These are phyloP conservation scores for Oreonectes daqikongensis DNA, from an alignment of 2,797 vertebrate species.

Conservation along the genomic window DNA sequence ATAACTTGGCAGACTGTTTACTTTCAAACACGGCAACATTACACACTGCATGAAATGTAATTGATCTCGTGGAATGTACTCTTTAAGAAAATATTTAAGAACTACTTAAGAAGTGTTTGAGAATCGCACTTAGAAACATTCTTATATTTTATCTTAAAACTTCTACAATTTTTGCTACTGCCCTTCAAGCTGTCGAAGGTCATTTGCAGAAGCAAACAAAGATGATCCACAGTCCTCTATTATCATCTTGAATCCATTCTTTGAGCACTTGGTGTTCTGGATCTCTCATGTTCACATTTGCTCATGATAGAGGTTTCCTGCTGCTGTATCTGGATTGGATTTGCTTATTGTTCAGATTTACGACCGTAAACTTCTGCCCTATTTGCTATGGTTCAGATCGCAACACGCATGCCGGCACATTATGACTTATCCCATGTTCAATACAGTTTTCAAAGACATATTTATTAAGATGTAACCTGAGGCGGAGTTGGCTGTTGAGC, in stretches of 20 bases:
- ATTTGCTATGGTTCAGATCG: constrained; percentile 29
- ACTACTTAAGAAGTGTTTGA: too few species aligned
- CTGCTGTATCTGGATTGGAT: constrained; percentile 34
- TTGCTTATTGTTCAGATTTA: constrained; percentile 45
- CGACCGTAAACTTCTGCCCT: constrained; percentile 1
- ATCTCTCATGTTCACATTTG: constrained; percentile 33
- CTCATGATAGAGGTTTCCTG: constrained; percentile 11
- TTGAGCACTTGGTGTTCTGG: constrained; percentile 40
- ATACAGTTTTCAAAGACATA: constrained; percentile 17
- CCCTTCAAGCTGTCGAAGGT: neutral
- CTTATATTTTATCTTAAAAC: too few species aligned
- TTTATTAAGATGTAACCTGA: neutral
- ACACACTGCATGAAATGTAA: too few species aligned
- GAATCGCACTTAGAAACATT: too few species aligned
- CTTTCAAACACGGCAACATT: too few species aligned
- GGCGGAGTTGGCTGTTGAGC: neutral
- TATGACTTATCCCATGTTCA: constrained; percentile 25
- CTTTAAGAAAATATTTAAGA: too few species aligned
- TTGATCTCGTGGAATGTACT: too few species aligned
- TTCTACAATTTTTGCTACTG: neutral
- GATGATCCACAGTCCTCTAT: constrained; percentile 19
- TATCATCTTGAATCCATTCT: constrained; percentile 61
- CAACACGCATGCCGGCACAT: neutral
- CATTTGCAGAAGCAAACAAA: neutral
- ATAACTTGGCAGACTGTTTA: too few species aligned